Evolutionary conservation across 2,113 vertebrate genomes (phyloP).

Genomic region (Xyrauchen texanus): DNA sequence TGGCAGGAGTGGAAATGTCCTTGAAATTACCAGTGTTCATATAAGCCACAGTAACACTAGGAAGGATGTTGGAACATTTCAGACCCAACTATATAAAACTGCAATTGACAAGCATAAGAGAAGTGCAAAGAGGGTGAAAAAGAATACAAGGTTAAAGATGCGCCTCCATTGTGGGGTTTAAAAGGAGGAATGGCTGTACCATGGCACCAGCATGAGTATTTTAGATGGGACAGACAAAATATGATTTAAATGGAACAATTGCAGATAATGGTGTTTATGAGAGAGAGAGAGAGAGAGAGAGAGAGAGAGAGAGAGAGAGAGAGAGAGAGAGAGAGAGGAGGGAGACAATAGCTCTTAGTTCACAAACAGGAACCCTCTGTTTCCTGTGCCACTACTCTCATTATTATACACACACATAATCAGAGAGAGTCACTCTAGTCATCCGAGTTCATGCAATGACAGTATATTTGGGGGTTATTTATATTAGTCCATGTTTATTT

Average conservation of each 20-base stretch:
- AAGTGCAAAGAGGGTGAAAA: neutral
- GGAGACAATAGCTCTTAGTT: conserved; percentile 67
- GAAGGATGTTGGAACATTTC: neutral
- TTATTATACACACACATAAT: neutral
- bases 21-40: neutral
- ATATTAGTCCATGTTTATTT: too few species aligned
- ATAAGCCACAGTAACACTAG: neutral
- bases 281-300: conserved; percentile 37
- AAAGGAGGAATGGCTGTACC: neutral
- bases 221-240: conserved; percentile 36
- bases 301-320: conserved; percentile 46
- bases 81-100: neutral
- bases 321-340: conserved; percentile 20
- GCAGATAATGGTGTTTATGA: conserved; percentile 28
- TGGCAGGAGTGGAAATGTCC: neutral
- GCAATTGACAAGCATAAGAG: neutral
- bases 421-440: neutral
- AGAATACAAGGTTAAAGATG: neutral
- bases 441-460: conserved; percentile 1
- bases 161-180: neutral
- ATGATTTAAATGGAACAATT: conserved; percentile 44
- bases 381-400: conserved; percentile 69
- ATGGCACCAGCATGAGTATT: conserved; percentile 2
- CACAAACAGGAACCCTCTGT: conserved; percentile 79
- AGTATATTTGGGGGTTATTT: neutral